Evolutionary conservation across 2,888 invertebrate genomes (phyloP).

Genomic region (Rhagophthalmus giganteus): DNA sequence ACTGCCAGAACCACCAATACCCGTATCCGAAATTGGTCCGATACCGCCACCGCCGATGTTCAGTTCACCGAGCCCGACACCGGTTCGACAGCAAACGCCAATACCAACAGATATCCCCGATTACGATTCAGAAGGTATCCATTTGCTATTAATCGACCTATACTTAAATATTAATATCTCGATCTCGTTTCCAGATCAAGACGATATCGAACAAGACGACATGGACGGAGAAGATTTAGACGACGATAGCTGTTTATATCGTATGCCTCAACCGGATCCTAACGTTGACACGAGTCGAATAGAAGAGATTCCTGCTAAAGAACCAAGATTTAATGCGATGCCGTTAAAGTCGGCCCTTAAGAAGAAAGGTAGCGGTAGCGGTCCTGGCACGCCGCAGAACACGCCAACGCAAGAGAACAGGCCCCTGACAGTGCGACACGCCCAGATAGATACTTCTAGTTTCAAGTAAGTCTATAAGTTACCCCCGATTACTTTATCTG

Average conservation of each 20-base stretch:
- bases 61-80: constrained; percentile 81
- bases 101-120: constrained; percentile 53
- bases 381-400: constrained; percentile 66
- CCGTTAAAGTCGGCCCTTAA: constrained; percentile 91
- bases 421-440: constrained; percentile 70
- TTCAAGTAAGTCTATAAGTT: constrained; percentile 74
- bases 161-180: too few species aligned
- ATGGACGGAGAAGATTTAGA: constrained; percentile 68
- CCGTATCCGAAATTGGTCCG: constrained; percentile 89
- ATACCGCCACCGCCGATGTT: constrained; percentile 88
- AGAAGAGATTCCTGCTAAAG: constrained; percentile 91
- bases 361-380: constrained; percentile 69
- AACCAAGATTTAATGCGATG: constrained; percentile 88
- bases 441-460: constrained; percentile 68
- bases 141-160: too few species aligned
- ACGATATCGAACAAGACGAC: constrained; percentile 53
- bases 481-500: too few species aligned
- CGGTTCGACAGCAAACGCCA: constrained; percentile 58
- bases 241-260: constrained; percentile 64
- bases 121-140: constrained; percentile 69
- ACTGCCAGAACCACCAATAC: constrained; percentile 89
- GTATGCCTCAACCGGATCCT: constrained; percentile 65
- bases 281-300: constrained; percentile 80
- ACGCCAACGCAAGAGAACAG: constrained; percentile 75
- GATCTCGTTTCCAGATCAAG: constrained; percentile 41